Evolutionary conservation across 2,113 vertebrate species (phyloP).

Genomic region (Engraulis encrasicolus): DNA sequence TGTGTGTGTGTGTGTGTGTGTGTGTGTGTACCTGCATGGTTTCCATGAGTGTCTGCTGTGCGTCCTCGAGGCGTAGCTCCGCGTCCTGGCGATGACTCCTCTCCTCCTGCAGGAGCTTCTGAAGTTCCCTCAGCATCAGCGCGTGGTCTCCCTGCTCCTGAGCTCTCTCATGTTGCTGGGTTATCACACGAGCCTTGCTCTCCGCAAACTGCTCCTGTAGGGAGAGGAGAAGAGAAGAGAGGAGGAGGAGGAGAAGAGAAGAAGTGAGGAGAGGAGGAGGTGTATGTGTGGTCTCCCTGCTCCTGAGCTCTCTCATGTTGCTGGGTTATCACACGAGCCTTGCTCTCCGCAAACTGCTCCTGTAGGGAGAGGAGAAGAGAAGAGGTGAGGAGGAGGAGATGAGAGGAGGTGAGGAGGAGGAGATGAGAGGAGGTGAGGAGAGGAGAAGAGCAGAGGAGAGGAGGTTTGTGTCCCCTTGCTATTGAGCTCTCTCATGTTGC

Average conservation of each 20-base stretch:
- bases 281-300: slow-evolving; percentile 62
- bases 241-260: no score
- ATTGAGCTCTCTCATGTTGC: slow-evolving; percentile 89
- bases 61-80: slow-evolving; percentile 85
- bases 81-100: slow-evolving; percentile 76
- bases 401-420: no score
- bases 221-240: not conserved
- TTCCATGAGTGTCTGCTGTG: slow-evolving; percentile 64
- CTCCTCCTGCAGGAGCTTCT: slow-evolving; percentile 86
- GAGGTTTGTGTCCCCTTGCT: slow-evolving; percentile 69
- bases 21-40: no score
- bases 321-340: slow-evolving; percentile 84
- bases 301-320: slow-evolving; percentile 91
- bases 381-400: no score
- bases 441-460: no score
- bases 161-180: slow-evolving; percentile 89
- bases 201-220: slow-evolving; percentile 84
- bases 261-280: not conserved
- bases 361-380: slow-evolving; percentile 55
- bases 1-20: no score
- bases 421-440: no score
- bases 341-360: slow-evolving; percentile 85
- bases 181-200: slow-evolving; percentile 84
- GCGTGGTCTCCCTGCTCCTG: slow-evolving; percentile 89
- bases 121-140: slow-evolving; percentile 89